phyloP scores from a whole-genome alignment of 2,797 vertebrate species.

The Perodicticus potto region DNA sequence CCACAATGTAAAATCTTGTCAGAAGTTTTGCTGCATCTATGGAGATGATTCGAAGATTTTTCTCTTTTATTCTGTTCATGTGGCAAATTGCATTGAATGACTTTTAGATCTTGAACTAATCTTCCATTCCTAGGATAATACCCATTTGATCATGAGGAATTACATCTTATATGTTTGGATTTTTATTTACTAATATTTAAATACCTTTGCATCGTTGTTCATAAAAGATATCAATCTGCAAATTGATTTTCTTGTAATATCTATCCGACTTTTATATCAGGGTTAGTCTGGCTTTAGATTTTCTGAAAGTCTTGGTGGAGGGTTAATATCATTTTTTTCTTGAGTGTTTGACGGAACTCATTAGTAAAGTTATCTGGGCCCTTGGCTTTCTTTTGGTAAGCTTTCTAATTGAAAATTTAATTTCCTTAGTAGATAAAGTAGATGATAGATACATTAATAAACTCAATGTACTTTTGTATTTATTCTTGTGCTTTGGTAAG shows the following conservation, averaged over 20 bases:
- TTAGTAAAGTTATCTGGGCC: background rate
- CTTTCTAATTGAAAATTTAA: background rate
- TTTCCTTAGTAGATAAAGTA: background rate
- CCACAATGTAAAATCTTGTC: background rate
- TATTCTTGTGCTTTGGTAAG: background rate
- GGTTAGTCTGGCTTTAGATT: background rate
- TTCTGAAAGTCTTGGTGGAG: background rate
- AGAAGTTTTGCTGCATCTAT: background rate
- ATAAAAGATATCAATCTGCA: background rate
- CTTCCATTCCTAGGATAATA: background rate
- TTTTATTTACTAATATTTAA: constrained; percentile 8
- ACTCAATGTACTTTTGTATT: background rate
- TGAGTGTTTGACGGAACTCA: background rate
- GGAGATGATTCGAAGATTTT: background rate
- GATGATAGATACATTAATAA: background rate
- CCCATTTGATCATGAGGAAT: background rate
- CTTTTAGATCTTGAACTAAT: background rate
- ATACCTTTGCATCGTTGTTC: background rate
- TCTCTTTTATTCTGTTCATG: background rate
- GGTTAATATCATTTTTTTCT: background rate
- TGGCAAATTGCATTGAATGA: background rate
- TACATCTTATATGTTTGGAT: background rate
- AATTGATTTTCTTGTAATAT: background rate
- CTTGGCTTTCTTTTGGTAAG: background rate
- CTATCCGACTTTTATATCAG: background rate